Percentiles rank a stretch among this genome's conserved stretches.
phyloP scores from a whole-genome alignment of 1,140 invertebrate genomes.

The Prorops nasuta region DNA sequence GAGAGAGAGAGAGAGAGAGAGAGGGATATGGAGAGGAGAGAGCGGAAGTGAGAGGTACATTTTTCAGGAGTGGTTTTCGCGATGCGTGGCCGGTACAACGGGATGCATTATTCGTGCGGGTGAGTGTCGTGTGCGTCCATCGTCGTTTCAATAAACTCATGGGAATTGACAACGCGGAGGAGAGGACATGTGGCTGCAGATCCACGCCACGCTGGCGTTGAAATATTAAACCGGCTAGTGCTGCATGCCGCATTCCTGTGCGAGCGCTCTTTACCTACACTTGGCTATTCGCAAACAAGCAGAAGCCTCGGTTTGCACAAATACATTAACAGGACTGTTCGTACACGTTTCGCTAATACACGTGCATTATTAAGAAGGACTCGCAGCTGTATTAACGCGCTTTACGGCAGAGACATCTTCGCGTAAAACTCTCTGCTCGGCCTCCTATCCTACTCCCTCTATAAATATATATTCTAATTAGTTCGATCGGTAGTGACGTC shows the following conservation, averaged over 20 bases:
- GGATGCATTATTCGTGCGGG: slow-evolving; percentile 24
- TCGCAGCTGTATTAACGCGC: neutral
- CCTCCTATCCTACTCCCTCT: no score
- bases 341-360: no score
- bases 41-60: no score
- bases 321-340: no score
- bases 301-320: no score
- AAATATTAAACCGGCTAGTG: slow-evolving; percentile 45
- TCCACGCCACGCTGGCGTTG: slow-evolving; percentile 22
- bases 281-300: no score
- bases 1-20: no score
- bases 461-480: slow-evolving; percentile 48
- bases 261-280: no score
- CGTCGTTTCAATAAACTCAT: slow-evolving; percentile 41
- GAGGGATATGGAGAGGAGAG: no score
- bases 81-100: neutral
- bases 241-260: slow-evolving; percentile 8
- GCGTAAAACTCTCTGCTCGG: no score
- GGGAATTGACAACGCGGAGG: slow-evolving; percentile 38
- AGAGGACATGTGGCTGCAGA: slow-evolving; percentile 19
- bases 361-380: neutral
- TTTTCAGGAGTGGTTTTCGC: slow-evolving; percentile 6
- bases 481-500: slow-evolving; percentile 22
- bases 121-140: no score
- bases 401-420: no score